phyloP scores from a whole-genome alignment of 2,113 vertebrate species.

The Indicator maculatus region DNA sequence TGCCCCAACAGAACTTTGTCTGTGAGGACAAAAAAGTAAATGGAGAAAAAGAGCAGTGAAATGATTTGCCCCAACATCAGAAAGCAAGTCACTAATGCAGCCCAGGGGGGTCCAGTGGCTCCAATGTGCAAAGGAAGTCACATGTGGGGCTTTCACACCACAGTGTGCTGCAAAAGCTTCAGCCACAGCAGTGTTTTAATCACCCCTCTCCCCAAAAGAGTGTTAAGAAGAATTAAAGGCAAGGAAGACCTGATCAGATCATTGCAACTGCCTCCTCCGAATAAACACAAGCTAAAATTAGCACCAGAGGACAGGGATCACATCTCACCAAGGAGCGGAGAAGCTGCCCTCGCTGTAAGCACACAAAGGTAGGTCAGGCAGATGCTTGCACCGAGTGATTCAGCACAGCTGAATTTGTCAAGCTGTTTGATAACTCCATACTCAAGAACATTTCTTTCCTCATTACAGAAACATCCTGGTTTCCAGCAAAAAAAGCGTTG shows the following conservation, averaged over 20 bases:
- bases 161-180: background rate
- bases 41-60: background rate
- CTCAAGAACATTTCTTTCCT: background rate
- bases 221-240: background rate
- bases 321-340: background rate
- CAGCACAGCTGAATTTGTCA: conserved; percentile 26
- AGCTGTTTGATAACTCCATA: conserved; percentile 52
- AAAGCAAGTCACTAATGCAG: background rate
- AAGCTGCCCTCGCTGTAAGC: background rate
- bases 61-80: background rate
- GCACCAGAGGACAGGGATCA: background rate
- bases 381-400: background rate
- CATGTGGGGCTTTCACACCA: background rate
- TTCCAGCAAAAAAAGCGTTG: conserved; percentile 31
- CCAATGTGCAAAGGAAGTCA: background rate
- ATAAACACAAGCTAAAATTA: conserved; percentile 46
- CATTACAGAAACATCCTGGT: conserved; percentile 29
- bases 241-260: background rate
- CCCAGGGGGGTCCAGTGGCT: background rate
- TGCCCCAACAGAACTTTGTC: background rate
- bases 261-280: background rate
- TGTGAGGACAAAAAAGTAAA: background rate
- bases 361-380: conserved; percentile 22
- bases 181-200: background rate
- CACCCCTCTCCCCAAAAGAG: background rate